These are phyloP conservation scores for Beaufortia kweichowensis DNA, from an alignment of 2,113 vertebrate species.

Conservation along the genomic window DNA sequence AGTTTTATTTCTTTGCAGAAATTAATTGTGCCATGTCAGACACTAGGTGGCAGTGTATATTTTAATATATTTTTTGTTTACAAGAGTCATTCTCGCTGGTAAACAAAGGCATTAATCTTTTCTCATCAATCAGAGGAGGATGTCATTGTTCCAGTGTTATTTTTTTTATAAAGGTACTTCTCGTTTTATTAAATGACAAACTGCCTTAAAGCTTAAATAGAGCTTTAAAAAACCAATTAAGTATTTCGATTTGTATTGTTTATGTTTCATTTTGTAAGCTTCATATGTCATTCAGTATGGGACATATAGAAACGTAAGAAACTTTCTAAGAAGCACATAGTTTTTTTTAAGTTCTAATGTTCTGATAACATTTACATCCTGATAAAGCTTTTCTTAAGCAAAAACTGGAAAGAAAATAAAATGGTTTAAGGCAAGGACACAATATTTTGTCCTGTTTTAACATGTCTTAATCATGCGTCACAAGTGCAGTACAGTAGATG, in stretches of 20 bases:
- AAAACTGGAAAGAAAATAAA: background rate
- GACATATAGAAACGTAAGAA: too few relatives aligned
- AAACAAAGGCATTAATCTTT: slow-evolving; percentile 28
- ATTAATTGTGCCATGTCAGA: background rate
- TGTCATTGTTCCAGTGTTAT: slow-evolving; percentile 22
- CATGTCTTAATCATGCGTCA: slow-evolving; percentile 29
- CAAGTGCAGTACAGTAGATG: background rate
- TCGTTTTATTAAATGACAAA: too few relatives aligned
- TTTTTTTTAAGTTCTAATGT: too few relatives aligned
- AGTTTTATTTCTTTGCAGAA: background rate
- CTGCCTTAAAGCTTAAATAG: too few relatives aligned
- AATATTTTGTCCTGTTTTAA: background rate
- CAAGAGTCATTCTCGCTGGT: background rate
- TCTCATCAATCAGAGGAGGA: slow-evolving; percentile 22
- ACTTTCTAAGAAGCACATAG: too few relatives aligned
- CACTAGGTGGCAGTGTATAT: slow-evolving; percentile 46
- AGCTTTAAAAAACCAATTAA: too few relatives aligned
- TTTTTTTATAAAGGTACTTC: too few relatives aligned
- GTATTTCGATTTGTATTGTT: too few relatives aligned
- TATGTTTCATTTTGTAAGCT: too few relatives aligned
- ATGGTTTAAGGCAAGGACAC: slow-evolving; percentile 12
- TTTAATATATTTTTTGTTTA: background rate
- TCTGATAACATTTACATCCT: background rate
- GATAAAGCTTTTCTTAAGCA: background rate
- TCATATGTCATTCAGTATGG: too few relatives aligned